Percentiles rank a stretch among this genome's conserved stretches.
Conservation (phyloP, 2,113 vertebrate genomes). For the Xyrauchen texanus region DNA sequence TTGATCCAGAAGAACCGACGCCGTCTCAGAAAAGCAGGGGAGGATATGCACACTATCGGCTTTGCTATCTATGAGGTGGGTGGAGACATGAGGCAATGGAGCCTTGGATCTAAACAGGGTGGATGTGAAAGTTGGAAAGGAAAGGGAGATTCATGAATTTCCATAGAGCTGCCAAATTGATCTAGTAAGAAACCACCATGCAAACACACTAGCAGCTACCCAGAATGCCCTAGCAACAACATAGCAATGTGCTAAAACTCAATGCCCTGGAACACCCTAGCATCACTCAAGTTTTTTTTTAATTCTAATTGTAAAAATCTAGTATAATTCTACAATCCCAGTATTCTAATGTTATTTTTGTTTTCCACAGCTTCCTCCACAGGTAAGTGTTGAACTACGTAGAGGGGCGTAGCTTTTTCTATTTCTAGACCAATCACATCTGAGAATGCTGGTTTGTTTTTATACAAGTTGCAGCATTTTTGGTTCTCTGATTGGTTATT, state of each 20-base stretch:
- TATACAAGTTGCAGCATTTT: too few species aligned
- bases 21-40: slow-evolving; percentile 82
- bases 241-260: neutral
- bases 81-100: neutral
- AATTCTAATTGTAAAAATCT: too few species aligned
- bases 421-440: neutral
- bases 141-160: too few species aligned
- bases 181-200: too few species aligned
- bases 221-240: neutral
- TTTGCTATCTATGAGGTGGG: slow-evolving; percentile 92
- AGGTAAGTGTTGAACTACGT: slow-evolving; percentile 63
- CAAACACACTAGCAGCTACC: too few species aligned
- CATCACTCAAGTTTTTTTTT: too few species aligned
- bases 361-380: slow-evolving; percentile 64
- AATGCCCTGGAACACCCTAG: neutral
- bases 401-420: neutral
- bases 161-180: too few species aligned
- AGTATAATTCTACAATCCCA: too few species aligned
- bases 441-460: neutral
- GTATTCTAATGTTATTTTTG: slow-evolving; percentile 3
- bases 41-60: slow-evolving; percentile 94
- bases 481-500: slow-evolving; percentile 23
- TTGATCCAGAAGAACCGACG: slow-evolving; percentile 96
- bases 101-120: neutral
- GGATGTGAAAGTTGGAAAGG: too few species aligned